Base-by-base conservation (phyloP, 2,888 invertebrate species). In the Athalia cordata region DNA sequence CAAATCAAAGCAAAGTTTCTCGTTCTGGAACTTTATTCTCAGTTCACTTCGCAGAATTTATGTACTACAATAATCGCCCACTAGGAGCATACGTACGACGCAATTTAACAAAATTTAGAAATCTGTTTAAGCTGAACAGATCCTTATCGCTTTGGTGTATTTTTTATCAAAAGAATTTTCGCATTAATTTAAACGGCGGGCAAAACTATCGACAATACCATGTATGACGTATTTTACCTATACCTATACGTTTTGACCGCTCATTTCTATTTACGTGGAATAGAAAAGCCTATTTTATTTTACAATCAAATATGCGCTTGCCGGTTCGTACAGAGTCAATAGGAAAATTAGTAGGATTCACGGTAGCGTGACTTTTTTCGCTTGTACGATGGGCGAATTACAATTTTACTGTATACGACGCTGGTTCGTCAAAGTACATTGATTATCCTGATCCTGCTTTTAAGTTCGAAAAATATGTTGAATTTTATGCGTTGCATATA, bases 221-320 rank as follows among this genome's bases (percentile, higher is more conserved):
- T 11, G 11, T 59, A 5, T 59, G 9, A 9, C 29, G 8, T 3
- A 8, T 7, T 4, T 6, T 15, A 43, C 8, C 15, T 49, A 29
- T 29, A 29, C 11, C 13, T 67, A 50, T 11, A 64, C 64, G 45
- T 64, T 67, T 67, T 15, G 67, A 13, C 67, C 50, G 49, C 50
- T 67, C 67, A 8, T 9, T 50, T 8, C 5, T 50, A 6, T 11
- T 8, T 5, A 67, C 8, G 1, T 29, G 29, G 29, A 29, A 29
- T 29, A 29, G 29, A 29, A 29, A 29, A 29, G 0, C 0, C 29
- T 29, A 2, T 29, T 29, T 29, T 29, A n/a, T 15, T n/a, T 15
- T 9, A 6, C 66, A 7, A 15, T 50, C n/a, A 61, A 55, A 55
- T 4, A n/a, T 11, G 55, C 55, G 55, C 8, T 4, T 55, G 4